Percentiles rank a stretch among this genome's conserved stretches.
Evolutionary conservation across 2,113 vertebrate species (phyloP).

Genomic region (Monarcha castaneiventris): DNA sequence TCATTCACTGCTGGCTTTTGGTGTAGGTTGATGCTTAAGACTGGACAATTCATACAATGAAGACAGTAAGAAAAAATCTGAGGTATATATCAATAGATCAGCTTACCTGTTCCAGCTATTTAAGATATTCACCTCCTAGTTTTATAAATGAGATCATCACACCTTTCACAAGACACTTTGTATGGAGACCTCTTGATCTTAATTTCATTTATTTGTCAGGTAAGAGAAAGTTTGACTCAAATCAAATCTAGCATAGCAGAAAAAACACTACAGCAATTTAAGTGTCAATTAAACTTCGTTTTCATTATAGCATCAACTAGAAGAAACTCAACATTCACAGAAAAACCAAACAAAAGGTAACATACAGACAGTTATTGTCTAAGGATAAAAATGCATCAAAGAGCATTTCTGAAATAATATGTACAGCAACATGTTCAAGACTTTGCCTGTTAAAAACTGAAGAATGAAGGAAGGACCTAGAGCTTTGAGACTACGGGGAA

Average conservation of each 20-base stretch:
- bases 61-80: not conserved
- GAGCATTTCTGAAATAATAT: not conserved
- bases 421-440: not conserved
- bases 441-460: not conserved
- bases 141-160: not conserved
- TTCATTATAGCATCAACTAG: not conserved
- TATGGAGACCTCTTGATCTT: not conserved
- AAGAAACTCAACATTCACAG: not conserved
- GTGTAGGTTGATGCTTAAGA: not conserved
- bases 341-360: not conserved
- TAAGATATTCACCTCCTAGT: not conserved
- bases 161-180: not conserved
- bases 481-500: not conserved
- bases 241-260: not conserved
- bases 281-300: not conserved
- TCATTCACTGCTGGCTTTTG: not conserved
- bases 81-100: not conserved
- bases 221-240: not conserved
- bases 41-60: not conserved
- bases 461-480: not conserved
- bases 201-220: not conserved
- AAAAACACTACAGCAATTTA: not conserved
- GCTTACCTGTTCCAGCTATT: not conserved
- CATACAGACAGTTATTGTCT: not conserved
- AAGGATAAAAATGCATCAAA: not conserved